phyloP scores from a whole-genome alignment of 2,888 invertebrate genomes.

The Anodontia alba region DNA sequence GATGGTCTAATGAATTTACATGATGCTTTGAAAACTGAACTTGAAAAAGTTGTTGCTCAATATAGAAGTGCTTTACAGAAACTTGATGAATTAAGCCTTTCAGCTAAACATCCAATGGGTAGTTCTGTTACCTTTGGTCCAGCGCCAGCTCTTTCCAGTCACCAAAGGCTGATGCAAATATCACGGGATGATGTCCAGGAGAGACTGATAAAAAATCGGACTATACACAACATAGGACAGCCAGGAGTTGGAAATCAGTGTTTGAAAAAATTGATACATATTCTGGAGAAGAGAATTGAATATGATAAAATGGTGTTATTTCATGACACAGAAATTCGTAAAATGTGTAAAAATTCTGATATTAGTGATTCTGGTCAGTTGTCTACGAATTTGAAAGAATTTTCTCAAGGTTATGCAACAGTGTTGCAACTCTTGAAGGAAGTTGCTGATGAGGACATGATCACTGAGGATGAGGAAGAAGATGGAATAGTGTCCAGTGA shows the following conservation, averaged over 20 bases:
- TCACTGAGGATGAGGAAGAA: slow-evolving; percentile 54
- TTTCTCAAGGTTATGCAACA: slow-evolving; percentile 70
- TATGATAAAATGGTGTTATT: slow-evolving; percentile 95
- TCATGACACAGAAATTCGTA: slow-evolving; percentile 88
- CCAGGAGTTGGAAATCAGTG: slow-evolving; percentile 93
- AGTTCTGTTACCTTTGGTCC: slow-evolving; percentile 86
- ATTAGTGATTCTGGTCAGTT: slow-evolving; percentile 54
- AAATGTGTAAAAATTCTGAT: slow-evolving; percentile 84
- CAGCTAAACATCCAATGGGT: slow-evolving; percentile 77
- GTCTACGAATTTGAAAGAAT: slow-evolving; percentile 69
- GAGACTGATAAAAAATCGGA: slow-evolving; percentile 95
- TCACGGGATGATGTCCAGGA: slow-evolving; percentile 95
- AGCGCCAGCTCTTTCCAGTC: slow-evolving; percentile 93
- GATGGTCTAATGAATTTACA: slow-evolving; percentile 90
- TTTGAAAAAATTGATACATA: slow-evolving; percentile 90
- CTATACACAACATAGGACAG: slow-evolving; percentile 89
- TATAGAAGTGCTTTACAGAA: slow-evolving; percentile 95
- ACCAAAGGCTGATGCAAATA: slow-evolving; percentile 94
- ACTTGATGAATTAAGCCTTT: slow-evolving; percentile 88
- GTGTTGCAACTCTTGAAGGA: slow-evolving; percentile 69
- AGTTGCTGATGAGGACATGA: slow-evolving; percentile 52
- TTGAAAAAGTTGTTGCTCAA: slow-evolving; percentile 93
- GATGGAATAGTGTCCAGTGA: slow-evolving; percentile 58
- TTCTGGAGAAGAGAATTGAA: slow-evolving; percentile 92
- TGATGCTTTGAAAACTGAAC: slow-evolving; percentile 92